Conservation (phyloP, 2,888 invertebrate species). For the Emmelina monodactyla region DNA sequence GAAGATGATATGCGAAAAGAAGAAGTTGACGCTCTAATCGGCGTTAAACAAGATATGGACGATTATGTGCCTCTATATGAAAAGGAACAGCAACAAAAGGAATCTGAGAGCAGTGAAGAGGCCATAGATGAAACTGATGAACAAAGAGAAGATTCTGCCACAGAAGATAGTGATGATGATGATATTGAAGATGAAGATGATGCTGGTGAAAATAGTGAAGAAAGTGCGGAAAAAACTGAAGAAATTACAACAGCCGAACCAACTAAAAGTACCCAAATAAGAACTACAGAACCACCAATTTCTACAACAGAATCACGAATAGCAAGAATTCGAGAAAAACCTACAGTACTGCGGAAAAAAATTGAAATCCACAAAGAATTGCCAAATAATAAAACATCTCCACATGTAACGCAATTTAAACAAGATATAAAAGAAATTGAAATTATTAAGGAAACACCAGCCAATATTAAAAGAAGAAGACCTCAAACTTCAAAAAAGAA, state of each 20-base stretch:
- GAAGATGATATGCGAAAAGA: slow-evolving; percentile 36
- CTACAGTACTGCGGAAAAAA: slow-evolving; percentile 38
- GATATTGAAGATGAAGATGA: slow-evolving; percentile 21
- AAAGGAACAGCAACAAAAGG: slow-evolving; percentile 29
- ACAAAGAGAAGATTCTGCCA: slow-evolving; percentile 18
- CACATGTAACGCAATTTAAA: slow-evolving; percentile 42
- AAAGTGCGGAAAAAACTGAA: slow-evolving; percentile 15
- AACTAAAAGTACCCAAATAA: slow-evolving; percentile 33
- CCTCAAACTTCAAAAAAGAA: slow-evolving; percentile 31
- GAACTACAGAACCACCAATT: slow-evolving; percentile 37
- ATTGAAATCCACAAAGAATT: slow-evolving; percentile 50
- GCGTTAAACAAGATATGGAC: slow-evolving; percentile 38
- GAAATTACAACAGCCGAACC: slow-evolving; percentile 34
- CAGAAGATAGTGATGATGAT: slow-evolving; percentile 19
- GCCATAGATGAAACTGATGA: slow-evolving; percentile 19
- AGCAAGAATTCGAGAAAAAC: slow-evolving; percentile 26
- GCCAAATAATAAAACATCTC: slow-evolving; percentile 37
- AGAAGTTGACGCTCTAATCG: slow-evolving; percentile 48
- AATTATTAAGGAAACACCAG: slow-evolving; percentile 44
- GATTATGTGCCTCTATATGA: slow-evolving; percentile 48
- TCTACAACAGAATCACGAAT: slow-evolving; percentile 28
- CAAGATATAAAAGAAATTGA: slow-evolving; percentile 53
- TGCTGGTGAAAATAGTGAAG: slow-evolving; percentile 18
- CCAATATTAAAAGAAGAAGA: slow-evolving; percentile 17
- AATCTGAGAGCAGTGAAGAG: slow-evolving; percentile 16